Evolutionary conservation across 2,888 invertebrate species (phyloP).

Genomic region (Furcula furcula): DNA sequence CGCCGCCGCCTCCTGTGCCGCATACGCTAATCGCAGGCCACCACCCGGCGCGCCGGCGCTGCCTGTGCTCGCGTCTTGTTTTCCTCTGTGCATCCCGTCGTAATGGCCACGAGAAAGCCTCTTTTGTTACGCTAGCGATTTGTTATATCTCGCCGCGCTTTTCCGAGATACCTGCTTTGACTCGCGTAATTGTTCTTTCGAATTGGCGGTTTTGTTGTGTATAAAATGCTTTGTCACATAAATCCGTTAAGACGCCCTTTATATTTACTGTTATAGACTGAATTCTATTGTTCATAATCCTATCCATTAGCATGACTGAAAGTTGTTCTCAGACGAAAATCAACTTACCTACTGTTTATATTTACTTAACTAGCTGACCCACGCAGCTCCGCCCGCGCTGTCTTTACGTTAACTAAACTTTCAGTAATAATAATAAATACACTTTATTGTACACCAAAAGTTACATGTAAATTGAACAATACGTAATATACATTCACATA

Average conservation of each 20-base stretch:
- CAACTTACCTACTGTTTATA: too few relatives aligned
- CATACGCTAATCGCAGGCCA: constrained; percentile 68
- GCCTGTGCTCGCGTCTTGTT: constrained; percentile 48
- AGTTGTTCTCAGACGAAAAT: too few relatives aligned
- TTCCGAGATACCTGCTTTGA: constrained; percentile 74
- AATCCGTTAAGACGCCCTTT: constrained; percentile 66
- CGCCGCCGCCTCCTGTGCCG: constrained; percentile 52
- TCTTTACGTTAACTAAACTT: too few relatives aligned
- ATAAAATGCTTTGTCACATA: constrained; percentile 78
- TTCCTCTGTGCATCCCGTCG: constrained; percentile 62
- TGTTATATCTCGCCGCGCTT: constrained; percentile 76
- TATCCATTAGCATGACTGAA: constrained; percentile 50
- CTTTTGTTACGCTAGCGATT: constrained; percentile 77
- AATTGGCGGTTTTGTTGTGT: constrained; percentile 72
- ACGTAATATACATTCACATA: too few relatives aligned
- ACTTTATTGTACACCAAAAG: too few relatives aligned
- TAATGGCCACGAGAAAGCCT: constrained; percentile 80
- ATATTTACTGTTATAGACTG: constrained; percentile 43
- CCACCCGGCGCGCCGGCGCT: constrained; percentile 35
- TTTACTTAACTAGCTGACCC: too few relatives aligned
- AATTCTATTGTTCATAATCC: constrained; percentile 64
- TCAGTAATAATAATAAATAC: too few relatives aligned
- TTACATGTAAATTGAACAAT: too few relatives aligned
- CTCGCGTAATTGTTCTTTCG: constrained; percentile 78
- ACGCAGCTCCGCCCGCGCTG: too few relatives aligned